Evolutionary conservation across 2,113 vertebrate genomes (phyloP).

Genomic region (Cryptomyrus ogoouensis): DNA sequence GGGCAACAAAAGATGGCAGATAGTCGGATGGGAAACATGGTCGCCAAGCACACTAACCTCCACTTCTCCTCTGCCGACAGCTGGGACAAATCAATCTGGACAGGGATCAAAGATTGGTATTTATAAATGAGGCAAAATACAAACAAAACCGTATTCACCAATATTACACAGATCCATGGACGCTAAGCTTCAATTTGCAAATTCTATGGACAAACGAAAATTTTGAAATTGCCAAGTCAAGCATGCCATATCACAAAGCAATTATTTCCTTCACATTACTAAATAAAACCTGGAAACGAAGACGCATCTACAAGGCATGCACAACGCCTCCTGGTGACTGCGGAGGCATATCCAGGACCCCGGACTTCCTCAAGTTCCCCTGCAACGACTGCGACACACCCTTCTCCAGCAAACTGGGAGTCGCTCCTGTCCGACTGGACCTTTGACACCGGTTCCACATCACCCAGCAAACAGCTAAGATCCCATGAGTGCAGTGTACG

Average conservation of each 20-base stretch:
- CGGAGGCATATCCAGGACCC: not conserved
- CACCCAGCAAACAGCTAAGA: not conserved
- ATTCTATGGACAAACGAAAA: not conserved
- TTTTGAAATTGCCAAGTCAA: not conserved
- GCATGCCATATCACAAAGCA: not conserved
- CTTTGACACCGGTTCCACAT: not conserved
- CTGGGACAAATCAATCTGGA: slow-evolving; percentile 80
- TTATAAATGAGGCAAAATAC: not conserved
- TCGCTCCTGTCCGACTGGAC: not conserved
- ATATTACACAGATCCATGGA: not conserved
- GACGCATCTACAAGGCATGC: not conserved
- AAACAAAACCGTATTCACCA: not conserved
- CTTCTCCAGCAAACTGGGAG: not conserved
- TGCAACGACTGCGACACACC: not conserved
- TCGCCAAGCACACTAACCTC: slow-evolving; percentile 70
- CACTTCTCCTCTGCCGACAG: slow-evolving; percentile 90
- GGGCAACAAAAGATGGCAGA: not conserved
- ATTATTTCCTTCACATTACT: not conserved
- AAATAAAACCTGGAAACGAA: not conserved
- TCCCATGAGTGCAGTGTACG: not conserved
- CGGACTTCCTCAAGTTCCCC: not conserved
- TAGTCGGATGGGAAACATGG: not conserved
- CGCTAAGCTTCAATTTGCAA: not conserved
- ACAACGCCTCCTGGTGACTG: not conserved
- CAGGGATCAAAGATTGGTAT: slow-evolving; percentile 25